phyloP scores from a whole-genome alignment of 2,113 vertebrate species.

The Tricholaema leucomelas region DNA sequence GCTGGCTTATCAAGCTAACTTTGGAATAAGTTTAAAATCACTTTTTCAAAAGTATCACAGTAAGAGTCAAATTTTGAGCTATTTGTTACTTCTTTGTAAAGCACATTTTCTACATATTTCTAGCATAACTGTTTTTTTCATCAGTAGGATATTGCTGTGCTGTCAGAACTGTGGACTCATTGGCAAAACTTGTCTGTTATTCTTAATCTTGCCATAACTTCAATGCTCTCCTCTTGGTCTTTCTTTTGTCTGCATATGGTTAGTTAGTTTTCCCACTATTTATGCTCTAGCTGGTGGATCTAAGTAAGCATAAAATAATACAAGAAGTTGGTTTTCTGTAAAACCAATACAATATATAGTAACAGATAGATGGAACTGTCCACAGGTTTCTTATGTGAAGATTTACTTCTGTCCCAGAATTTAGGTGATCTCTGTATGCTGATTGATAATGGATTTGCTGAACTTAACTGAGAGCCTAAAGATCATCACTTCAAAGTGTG shows the following conservation, averaged over 20 bases:
- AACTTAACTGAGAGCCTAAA: no score
- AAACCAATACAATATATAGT: neutral
- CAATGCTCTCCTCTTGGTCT: neutral
- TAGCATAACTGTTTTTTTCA: neutral
- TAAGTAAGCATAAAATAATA: neutral
- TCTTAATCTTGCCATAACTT: neutral
- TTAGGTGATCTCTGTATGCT: neutral
- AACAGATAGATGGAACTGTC: neutral
- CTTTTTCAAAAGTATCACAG: neutral
- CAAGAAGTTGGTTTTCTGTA: neutral
- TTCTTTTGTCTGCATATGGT: no score
- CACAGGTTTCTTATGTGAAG: neutral
- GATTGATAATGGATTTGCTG: neutral
- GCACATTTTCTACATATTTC: rapidly evolving
- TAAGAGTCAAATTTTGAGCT: neutral
- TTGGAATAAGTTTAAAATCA: neutral
- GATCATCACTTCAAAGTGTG: no score
- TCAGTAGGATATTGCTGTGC: neutral
- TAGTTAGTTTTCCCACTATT: neutral
- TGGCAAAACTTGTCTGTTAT: neutral
- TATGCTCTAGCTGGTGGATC: neutral
- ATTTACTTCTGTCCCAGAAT: neutral
- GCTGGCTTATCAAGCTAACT: neutral
- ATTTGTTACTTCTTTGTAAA: neutral
- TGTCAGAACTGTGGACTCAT: neutral